Evolutionary conservation across 2,888 invertebrate species (phyloP), one percentile per base, ranked within the genome.

Genomic region (Toxonevra muliebris): DNA sequence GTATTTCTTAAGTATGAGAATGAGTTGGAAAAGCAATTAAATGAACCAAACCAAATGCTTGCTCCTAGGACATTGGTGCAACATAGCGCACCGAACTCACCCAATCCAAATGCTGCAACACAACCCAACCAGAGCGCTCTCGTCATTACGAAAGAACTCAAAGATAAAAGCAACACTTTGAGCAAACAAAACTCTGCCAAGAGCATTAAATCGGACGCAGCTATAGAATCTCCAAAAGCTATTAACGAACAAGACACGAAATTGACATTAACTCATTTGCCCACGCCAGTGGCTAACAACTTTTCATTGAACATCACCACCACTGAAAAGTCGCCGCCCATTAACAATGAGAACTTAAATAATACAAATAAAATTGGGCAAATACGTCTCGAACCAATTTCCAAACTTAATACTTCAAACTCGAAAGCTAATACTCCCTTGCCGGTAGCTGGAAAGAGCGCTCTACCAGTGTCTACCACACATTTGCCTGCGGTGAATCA

Each of bases 151-250:
- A 82, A 85, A 72, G 85, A 86, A 64, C 76, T 84, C 0, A 86
- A 86, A 70, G 86, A 86, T 45, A 84, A 86, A 72, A 85, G 82
- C 71, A 81, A 81, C 70, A 83, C 76, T 40, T 73, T 86, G 15
- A 86, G 84, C 67, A 86, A 85, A 70, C 85, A 85, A 71, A 83
- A 85, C 50, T 84, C 84, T 15, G 80, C 80, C n/a, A 84, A 84
- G 73, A 80, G 74, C 70, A 69, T 78, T 43, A 73, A 73, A 40
- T 62, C 72, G 7, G 70, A 73, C 12, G 10, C 53, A 7, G 30
- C n/a, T 13, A 30, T 30, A 7, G 60, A 53, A 45, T 43, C 65
- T 7, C 17, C 60, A 40, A 57, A 57, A 11, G 63, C 17, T 13
- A n/a, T 17, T 10, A 50, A 20, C 4, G 48, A 57, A 15, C 52